Evolutionary conservation across 2,888 invertebrate species (phyloP), one percentile per base, ranked within the genome.

Genomic region (Reticulitermes lucifugus): DNA sequence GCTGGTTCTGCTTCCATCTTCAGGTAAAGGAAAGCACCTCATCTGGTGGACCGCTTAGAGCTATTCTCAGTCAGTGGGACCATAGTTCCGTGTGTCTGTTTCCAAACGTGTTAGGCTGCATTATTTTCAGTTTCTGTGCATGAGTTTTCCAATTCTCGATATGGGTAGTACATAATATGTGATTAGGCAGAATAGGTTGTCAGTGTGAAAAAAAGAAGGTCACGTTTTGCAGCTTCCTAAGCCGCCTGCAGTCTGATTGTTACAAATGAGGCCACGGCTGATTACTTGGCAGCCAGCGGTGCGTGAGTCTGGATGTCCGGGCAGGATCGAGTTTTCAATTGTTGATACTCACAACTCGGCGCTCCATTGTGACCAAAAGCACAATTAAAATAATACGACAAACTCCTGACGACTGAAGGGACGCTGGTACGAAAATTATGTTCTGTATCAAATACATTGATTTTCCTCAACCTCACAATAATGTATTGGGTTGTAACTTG

Each of bases 211-310:
- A 46, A 77, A 77, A 46, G 41, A 77, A 43, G 35, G n/a, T 9
- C 46, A n/a, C 46, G 46, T 77, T 77, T 75, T 77, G 22, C 22
- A 59, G 81, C 60, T 60, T 43, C 41, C 41, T 65, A 65, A 65
- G 81, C 81, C 81, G 29, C 81, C 60, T 81, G 65, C 81, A 81
- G 81, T 81, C 81, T 60, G 60, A 81, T 81, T 81, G 65, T 81
- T n/a, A 60, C 35, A 35, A 35, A 35, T 65, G 70, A 65, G 65
- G 81, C 70, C 43, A 70, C 65, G 81, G 43, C 43, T 81, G 81
- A 81, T 81, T 81, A 81, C 81, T 81, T 81, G 65, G 70, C 70
- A 81, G 81, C 29, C 81, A 81, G 70, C 81, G 65, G 70, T 81
- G 81, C 81, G 70, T 81, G n/a, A 81, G 41, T n/a, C 70, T 65